Conservation (phyloP, 23 tunicate genomes). For the Diplosoma virens region DNA sequence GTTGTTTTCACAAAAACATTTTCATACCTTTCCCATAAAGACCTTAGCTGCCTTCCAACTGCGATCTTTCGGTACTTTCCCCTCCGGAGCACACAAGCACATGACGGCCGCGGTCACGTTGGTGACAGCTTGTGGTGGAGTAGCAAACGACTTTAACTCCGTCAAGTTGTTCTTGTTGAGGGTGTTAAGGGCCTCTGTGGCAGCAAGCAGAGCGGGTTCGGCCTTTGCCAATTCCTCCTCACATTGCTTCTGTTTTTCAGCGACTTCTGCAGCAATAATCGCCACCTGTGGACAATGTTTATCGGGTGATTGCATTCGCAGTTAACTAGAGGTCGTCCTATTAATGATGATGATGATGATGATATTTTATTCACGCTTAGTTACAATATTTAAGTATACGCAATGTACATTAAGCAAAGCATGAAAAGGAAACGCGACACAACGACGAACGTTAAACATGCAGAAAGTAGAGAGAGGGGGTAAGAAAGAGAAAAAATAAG, state of each 20-base stretch:
- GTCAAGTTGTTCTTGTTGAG: conserved; percentile 75
- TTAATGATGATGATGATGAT: no score
- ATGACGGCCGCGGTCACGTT: conserved; percentile 87
- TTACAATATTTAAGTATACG: no score
- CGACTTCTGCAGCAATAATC: conserved; percentile 70
- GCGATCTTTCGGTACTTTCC: conserved; percentile 71
- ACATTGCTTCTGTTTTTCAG: conserved; percentile 73
- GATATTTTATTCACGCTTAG: no score
- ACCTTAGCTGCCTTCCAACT: conserved; percentile 74
- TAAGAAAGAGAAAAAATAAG: no score
- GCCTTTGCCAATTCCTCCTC: conserved; percentile 86
- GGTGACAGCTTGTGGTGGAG: conserved; percentile 57
- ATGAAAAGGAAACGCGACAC: no score
- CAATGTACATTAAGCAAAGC: no score
- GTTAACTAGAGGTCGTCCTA: no score
- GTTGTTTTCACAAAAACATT: no score
- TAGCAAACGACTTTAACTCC: conserved; percentile 70
- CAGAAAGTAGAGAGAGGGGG: no score
- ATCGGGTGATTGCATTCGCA: no score
- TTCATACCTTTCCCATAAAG: conserved; percentile 80
- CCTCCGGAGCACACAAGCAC: conserved; percentile 85
- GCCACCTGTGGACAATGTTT: no score
- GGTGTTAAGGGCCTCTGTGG: conserved; percentile 84
- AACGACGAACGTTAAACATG: no score
- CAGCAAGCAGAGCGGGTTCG: conserved; percentile 82